These are phyloP conservation scores for Rotaria magnacalcarata DNA, from an alignment of 2,888 invertebrate genomes.

Conservation along the genomic window DNA sequence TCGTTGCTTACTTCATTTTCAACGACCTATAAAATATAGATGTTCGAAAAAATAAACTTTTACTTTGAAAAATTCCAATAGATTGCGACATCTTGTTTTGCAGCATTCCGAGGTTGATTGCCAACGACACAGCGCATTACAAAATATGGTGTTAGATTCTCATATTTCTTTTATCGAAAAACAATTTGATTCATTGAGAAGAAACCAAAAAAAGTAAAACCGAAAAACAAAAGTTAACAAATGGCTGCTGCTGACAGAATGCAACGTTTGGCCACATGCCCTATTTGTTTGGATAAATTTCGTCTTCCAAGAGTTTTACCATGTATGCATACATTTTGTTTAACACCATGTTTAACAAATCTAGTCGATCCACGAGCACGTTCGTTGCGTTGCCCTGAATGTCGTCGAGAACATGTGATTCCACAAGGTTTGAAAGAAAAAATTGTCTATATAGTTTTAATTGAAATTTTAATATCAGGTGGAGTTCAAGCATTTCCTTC, in stretches of 20 bases:
- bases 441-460: neutral
- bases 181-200: neutral
- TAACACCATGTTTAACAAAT: slow-evolving; percentile 86
- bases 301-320: slow-evolving; percentile 91
- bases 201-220: neutral
- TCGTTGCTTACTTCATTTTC: too few species aligned
- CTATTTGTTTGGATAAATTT: slow-evolving; percentile 93
- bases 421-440: slow-evolving; percentile 67
- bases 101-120: neutral
- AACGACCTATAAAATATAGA: too few species aligned
- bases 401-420: slow-evolving; percentile 89
- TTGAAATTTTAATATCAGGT: slow-evolving; percentile 55
- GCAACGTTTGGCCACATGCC: slow-evolving; percentile 92
- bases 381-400: slow-evolving; percentile 93
- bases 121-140: neutral
- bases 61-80: neutral
- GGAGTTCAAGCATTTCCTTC: slow-evolving; percentile 89
- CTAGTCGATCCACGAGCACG: slow-evolving; percentile 68
- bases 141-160: neutral
- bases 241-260: slow-evolving; percentile 18
- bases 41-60: too few species aligned
- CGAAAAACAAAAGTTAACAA: neutral
- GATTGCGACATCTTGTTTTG: neutral
- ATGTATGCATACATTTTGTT: slow-evolving; percentile 98
- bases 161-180: neutral